These are phyloP conservation scores for Loxodonta africana DNA, from an alignment of 2,113 vertebrate genomes.

Conservation along the genomic window DNA sequence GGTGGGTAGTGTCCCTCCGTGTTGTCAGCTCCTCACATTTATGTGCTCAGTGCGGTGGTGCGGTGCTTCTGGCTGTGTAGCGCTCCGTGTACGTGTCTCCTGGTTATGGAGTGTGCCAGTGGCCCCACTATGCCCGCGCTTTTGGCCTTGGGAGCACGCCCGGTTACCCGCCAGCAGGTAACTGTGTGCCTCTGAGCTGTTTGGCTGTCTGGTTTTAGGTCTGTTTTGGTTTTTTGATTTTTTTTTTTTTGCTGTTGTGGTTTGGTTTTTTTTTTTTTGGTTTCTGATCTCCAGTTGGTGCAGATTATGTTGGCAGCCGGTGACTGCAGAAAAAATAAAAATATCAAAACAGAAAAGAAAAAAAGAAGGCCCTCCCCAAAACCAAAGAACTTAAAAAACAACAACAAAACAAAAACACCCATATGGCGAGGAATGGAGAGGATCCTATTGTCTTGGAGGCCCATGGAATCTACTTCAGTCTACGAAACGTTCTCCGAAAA, in stretches of 20 bases:
- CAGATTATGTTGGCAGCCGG: conserved; percentile 87
- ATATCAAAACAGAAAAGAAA: conserved; percentile 78
- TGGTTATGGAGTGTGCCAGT: conserved; percentile 85
- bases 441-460: conserved; percentile 88
- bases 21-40: conserved; percentile 84
- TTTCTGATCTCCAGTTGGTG: conserved; percentile 86
- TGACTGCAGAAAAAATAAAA: conserved; percentile 86
- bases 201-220: conserved; percentile 82
- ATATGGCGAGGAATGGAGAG: conserved; percentile 85
- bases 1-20: conserved; percentile 87
- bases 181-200: conserved; percentile 84
- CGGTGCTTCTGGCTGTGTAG: conserved; percentile 88
- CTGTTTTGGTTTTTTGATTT: conserved; percentile 73
- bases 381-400: conserved; percentile 80
- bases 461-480: conserved; percentile 87
- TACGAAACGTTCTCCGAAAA: conserved; percentile 86
- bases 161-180: conserved; percentile 81
- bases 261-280: conserved; percentile 67
- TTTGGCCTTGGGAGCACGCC: conserved; percentile 78
- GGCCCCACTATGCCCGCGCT: conserved; percentile 84
- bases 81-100: conserved; percentile 88
- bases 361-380: conserved; percentile 82
- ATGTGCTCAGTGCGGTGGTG: conserved; percentile 85
- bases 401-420: conserved; percentile 66
- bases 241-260: conserved; percentile 62